Evolutionary conservation across 92 coral and sea anemone genomes (phyloP).

Genomic region (Plumapathes pennacea): DNA sequence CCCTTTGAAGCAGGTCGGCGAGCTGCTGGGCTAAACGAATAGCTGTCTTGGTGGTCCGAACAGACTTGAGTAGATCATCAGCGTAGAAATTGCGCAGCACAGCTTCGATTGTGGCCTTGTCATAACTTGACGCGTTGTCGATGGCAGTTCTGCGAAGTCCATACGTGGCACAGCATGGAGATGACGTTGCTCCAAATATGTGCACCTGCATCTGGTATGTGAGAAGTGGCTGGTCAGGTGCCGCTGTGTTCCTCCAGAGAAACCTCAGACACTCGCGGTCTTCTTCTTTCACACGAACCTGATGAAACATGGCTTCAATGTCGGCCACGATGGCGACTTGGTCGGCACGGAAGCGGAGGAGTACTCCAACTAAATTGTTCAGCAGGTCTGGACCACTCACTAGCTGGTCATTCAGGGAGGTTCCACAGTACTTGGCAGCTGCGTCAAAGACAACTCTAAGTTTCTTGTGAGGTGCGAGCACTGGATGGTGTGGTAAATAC

Average conservation of each 20-base stretch:
- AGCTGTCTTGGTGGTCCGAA: not conserved
- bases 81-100: constrained; percentile 1
- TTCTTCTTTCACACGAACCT: constrained; percentile 20
- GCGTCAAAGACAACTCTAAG: constrained; percentile 64
- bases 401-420: constrained; percentile 58
- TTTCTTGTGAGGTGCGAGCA: constrained; percentile 44
- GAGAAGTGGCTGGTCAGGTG: constrained; percentile 13
- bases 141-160: constrained; percentile 3
- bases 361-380: constrained; percentile 48
- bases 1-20: not conserved
- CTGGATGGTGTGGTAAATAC: constrained; percentile 41
- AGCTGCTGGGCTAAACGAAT: not conserved
- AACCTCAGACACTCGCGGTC: constrained; percentile 54
- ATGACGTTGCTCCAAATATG: not conserved
- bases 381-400: constrained; percentile 59
- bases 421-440: constrained; percentile 52
- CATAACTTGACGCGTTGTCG: constrained; percentile 1
- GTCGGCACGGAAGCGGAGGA: constrained; percentile 47
- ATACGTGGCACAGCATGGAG: constrained; percentile 3
- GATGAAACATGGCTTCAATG: constrained; percentile 59
- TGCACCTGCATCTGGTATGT: constrained; percentile 16
- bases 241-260: constrained; percentile 54
- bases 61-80: constrained; percentile 1
- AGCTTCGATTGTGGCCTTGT: constrained; percentile 1
- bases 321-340: constrained; percentile 45